A percentile compares a stretch with the other conserved stretches of the same genome.
Evolutionary conservation across 2,797 vertebrate species (phyloP).

Genomic region (Platyrinchus mystaceus): DNA sequence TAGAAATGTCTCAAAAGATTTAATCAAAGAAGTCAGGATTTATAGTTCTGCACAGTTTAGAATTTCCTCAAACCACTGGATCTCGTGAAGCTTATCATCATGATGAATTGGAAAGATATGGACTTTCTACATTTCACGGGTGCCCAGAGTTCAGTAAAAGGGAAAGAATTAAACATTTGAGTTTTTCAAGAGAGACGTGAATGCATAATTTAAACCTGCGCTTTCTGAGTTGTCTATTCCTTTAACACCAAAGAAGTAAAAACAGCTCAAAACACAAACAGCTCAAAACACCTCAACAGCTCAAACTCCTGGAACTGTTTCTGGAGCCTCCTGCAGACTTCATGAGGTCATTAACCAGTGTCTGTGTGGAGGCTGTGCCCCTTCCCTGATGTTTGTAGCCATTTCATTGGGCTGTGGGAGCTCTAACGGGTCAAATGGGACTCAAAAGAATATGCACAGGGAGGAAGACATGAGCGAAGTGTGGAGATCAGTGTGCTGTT

Average conservation of each 20-base stretch:
- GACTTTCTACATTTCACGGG: background rate
- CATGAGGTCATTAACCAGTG: background rate
- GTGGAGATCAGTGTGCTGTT: background rate
- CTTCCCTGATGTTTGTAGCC: background rate
- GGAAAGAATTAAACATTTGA: background rate
- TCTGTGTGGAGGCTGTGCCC: rapidly evolving
- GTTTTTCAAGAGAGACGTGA: background rate
- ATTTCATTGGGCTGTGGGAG: background rate
- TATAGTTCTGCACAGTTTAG: background rate
- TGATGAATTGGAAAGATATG: background rate
- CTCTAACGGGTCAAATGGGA: background rate
- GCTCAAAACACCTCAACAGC: background rate
- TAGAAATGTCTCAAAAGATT: background rate
- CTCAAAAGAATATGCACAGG: background rate
- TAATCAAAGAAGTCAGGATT: background rate
- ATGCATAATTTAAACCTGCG: background rate
- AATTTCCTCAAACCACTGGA: background rate
- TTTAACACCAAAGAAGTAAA: background rate
- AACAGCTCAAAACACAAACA: rapidly evolving
- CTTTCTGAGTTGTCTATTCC: background rate
- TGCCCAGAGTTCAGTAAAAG: background rate
- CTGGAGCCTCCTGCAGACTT: background rate
- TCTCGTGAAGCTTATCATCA: background rate
- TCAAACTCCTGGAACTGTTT: background rate
- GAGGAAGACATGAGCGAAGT: background rate